Evolutionary conservation across 1,140 invertebrate species (phyloP).

Genomic region (Brachionus angularis): DNA sequence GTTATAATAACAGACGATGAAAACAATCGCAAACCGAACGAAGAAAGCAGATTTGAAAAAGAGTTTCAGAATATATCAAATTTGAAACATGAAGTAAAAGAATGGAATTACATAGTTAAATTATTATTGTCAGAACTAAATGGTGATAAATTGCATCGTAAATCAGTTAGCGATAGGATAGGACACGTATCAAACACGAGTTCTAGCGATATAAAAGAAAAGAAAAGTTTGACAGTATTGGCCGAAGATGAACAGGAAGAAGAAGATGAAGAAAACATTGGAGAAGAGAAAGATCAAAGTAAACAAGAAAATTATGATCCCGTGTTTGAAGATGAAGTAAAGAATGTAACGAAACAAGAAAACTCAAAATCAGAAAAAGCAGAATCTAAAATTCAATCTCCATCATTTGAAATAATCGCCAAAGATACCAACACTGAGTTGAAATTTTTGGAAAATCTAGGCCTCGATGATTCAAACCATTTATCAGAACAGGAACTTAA

Average conservation of each 20-base stretch:
- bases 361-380: background rate
- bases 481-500: slow-evolving; percentile 37
- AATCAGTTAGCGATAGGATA: slow-evolving; percentile 5
- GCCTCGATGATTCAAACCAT: slow-evolving; percentile 21
- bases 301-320: background rate
- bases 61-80: slow-evolving; percentile 3
- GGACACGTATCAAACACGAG: background rate
- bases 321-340: background rate
- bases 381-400: background rate
- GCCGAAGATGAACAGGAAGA: background rate
- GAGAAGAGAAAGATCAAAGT: background rate
- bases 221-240: background rate
- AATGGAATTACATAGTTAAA: slow-evolving; percentile 30
- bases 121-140: slow-evolving; percentile 13
- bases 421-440: slow-evolving; percentile 35
- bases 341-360: background rate
- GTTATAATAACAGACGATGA: background rate
- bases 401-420: slow-evolving; percentile 20
- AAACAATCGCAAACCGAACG: background rate
- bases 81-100: slow-evolving; percentile 27
- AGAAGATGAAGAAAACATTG: background rate
- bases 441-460: slow-evolving; percentile 18
- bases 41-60: background rate
- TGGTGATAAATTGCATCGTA: slow-evolving; percentile 25
- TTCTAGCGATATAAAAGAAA: slow-evolving; percentile 25